Conservation (phyloP, 2,888 invertebrate genomes). For the Endomychus coccineus region DNA sequence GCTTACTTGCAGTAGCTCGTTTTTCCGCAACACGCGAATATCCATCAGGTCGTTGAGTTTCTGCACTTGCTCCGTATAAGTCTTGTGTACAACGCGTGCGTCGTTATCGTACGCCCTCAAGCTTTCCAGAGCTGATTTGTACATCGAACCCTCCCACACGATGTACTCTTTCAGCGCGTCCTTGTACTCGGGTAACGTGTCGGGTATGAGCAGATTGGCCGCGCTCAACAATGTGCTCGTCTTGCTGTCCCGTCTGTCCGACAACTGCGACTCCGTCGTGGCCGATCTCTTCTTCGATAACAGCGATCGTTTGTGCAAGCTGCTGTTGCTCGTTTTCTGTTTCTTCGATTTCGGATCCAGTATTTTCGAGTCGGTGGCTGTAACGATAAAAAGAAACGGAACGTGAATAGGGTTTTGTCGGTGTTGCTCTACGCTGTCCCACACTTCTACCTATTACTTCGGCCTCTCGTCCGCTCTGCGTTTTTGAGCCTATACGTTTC, state of each 20-base stretch:
- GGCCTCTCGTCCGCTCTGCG: no score
- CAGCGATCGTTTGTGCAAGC: slow-evolving; percentile 8
- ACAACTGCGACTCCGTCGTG: slow-evolving; percentile 4
- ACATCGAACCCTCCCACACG: neutral
- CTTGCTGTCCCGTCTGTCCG: slow-evolving; percentile 5
- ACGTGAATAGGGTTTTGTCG: no score
- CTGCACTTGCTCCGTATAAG: slow-evolving; percentile 23
- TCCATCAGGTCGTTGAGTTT: slow-evolving; percentile 19
- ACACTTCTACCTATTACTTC: no score
- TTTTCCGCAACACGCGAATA: slow-evolving; percentile 20
- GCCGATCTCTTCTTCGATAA: slow-evolving; percentile 6
- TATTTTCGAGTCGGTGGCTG: no score
- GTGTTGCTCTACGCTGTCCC: no score
- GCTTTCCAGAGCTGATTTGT: slow-evolving; percentile 11
- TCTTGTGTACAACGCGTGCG: slow-evolving; percentile 20
- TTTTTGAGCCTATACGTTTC: no score
- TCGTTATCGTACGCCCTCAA: slow-evolving; percentile 19
- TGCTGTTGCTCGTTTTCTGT: slow-evolving; percentile 7
- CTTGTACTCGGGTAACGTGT: slow-evolving; percentile 8
- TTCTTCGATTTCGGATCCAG: no score
- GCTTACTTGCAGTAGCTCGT: slow-evolving; percentile 24
- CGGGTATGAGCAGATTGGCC: slow-evolving; percentile 5
- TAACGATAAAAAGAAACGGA: no score
- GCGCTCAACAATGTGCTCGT: slow-evolving; percentile 7
- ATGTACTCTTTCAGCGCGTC: slow-evolving; percentile 10